Percentiles rank a stretch among this genome's conserved stretches.
Evolutionary conservation across 1,140 invertebrate species (phyloP).

Genomic region (Octopus bimaculoides): DNA sequence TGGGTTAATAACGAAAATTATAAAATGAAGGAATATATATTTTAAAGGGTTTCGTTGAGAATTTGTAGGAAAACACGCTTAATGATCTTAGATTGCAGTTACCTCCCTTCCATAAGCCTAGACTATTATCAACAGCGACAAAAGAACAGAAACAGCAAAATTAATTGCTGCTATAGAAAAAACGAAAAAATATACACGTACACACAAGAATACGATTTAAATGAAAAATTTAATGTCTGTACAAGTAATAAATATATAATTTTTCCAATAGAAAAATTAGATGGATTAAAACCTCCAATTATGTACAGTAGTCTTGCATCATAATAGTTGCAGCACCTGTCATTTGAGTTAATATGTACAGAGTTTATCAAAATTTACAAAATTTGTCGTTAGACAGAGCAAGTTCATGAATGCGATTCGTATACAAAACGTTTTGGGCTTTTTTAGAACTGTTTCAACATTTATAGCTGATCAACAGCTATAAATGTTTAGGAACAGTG

Average conservation of each 20-base stretch:
- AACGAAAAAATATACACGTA: too few relatives aligned
- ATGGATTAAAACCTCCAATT: conserved; percentile 6
- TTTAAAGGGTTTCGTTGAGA: too few relatives aligned
- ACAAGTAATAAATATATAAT: conserved; percentile 12
- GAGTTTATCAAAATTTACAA: conserved; percentile 10
- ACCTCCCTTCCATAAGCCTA: too few relatives aligned
- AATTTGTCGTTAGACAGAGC: background rate
- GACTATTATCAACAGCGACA: too few relatives aligned
- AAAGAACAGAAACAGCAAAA: too few relatives aligned
- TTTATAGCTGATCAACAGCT: background rate
- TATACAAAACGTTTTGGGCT: background rate
- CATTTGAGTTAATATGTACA: conserved; percentile 3
- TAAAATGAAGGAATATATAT: too few relatives aligned
- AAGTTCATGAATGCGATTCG: background rate
- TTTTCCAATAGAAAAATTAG: conserved; percentile 9
- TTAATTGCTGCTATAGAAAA: too few relatives aligned
- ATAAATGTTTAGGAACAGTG: background rate
- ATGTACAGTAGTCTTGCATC: conserved; percentile 10
- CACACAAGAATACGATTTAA: too few relatives aligned
- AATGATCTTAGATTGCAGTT: too few relatives aligned
- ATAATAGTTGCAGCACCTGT: conserved; percentile 9
- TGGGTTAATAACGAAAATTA: too few relatives aligned
- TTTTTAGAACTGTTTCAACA: too few relatives aligned
- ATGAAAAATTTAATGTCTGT: conserved; percentile 5
- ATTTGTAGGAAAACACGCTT: too few relatives aligned